Evolutionary conservation across 2,888 invertebrate species (phyloP).

Genomic region (Ecliptopera silaceata): DNA sequence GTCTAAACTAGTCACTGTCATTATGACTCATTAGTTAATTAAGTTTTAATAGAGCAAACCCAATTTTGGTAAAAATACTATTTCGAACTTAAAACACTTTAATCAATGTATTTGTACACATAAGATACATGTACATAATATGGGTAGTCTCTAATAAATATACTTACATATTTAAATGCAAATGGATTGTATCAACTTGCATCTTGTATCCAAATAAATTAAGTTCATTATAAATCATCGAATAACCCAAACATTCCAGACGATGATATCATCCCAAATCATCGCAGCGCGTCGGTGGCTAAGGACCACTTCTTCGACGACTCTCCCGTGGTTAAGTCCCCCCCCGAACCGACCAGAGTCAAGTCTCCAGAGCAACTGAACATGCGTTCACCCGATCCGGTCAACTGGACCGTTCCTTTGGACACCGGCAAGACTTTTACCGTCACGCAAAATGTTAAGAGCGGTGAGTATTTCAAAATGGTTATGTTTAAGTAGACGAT

Average conservation of each 20-base stretch:
- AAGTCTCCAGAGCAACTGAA: conserved; percentile 96
- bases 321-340: conserved; percentile 91
- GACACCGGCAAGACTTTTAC: conserved; percentile 97
- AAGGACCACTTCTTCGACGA: conserved; percentile 81
- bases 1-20: too few relatives aligned
- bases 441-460: conserved; percentile 94
- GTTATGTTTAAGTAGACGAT: conserved; percentile 42
- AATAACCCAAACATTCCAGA: conserved; percentile 53
- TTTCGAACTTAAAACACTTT: too few relatives aligned
- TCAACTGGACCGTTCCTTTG: conserved; percentile 97
- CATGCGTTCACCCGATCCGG: conserved; percentile 96
- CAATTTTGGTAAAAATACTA: too few relatives aligned
- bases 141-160: too few relatives aligned
- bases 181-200: too few relatives aligned
- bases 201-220: too few relatives aligned
- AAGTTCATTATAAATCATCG: not conserved
- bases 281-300: conserved; percentile 79
- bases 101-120: too few relatives aligned
- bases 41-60: too few relatives aligned
- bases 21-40: too few relatives aligned
- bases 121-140: too few relatives aligned
- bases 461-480: conserved; percentile 74
- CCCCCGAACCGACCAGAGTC: conserved; percentile 95
- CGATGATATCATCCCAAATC: conserved; percentile 72
- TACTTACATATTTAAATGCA: too few relatives aligned